Conservation (phyloP, 2,888 invertebrate genomes). For the Tineola bisselliella region DNA sequence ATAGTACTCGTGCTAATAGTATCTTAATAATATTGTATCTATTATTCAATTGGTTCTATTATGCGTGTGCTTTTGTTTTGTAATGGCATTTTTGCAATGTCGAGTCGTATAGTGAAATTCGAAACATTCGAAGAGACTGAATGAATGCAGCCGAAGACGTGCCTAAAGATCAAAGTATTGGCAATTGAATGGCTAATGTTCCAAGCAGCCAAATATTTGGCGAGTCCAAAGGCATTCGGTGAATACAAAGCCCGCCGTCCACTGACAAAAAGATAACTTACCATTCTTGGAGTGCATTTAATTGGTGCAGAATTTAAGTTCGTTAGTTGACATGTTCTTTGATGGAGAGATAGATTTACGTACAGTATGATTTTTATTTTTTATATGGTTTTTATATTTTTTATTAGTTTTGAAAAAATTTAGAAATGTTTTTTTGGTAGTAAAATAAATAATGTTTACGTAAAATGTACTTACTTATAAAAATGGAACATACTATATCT, state of each 20-base stretch:
- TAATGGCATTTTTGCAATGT: not conserved
- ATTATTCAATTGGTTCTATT: not conserved
- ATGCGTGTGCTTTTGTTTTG: not conserved
- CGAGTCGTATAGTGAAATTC: slow-evolving; percentile 2
- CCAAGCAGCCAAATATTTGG: slow-evolving; percentile 36
- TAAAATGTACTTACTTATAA: too few species aligned
- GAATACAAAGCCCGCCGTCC: slow-evolving; percentile 39
- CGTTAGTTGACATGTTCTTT: slow-evolving; percentile 20
- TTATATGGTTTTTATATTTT: too few species aligned
- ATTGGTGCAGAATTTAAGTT: slow-evolving; percentile 35
- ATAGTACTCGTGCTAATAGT: not conserved
- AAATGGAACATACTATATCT: not conserved
- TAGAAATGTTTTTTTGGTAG: too few species aligned
- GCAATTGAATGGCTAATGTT: slow-evolving; percentile 33
- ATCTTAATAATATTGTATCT: not conserved
- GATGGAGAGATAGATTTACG: not conserved
- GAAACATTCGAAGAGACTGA: slow-evolving; percentile 7
- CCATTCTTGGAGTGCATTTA: slow-evolving; percentile 43
- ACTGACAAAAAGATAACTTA: slow-evolving; percentile 41
- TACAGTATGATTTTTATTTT: slow-evolving; percentile 14
- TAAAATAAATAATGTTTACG: too few species aligned
- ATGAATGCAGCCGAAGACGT: slow-evolving; percentile 22
- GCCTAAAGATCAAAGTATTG: slow-evolving; percentile 34
- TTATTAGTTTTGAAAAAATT: too few species aligned
- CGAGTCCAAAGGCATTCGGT: slow-evolving; percentile 38